A percentile compares a stretch with the other conserved stretches of the same genome.
phyloP scores from a whole-genome alignment of 2,113 vertebrate genomes.

The Mobula hypostoma region DNA sequence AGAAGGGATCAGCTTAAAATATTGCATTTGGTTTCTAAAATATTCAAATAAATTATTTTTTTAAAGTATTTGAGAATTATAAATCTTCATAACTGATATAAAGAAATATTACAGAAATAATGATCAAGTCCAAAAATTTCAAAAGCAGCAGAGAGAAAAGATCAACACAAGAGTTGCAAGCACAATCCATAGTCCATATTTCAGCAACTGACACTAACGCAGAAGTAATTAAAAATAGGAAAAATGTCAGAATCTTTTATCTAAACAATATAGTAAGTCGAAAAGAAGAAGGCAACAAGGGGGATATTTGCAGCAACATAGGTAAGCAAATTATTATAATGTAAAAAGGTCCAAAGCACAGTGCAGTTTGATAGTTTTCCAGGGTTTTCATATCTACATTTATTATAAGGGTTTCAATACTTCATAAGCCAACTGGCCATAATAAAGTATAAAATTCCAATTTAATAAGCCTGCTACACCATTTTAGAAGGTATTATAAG shows the following conservation, averaged over 20 bases:
- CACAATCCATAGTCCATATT: neutral
- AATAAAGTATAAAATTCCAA: neutral
- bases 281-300: neutral
- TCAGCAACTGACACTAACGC: neutral
- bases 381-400: neutral
- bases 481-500: neutral
- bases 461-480: neutral
- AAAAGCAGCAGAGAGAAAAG: neutral
- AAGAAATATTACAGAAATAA: neutral
- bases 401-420: neutral
- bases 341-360: neutral
- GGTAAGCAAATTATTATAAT: neutral
- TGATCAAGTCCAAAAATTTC: neutral
- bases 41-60: neutral
- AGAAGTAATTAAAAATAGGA: conserved; percentile 11
- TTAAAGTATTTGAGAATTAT: neutral
- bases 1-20: neutral
- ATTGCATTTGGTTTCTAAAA: neutral
- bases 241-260: neutral
- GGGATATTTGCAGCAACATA: neutral
- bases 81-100: neutral
- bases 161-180: neutral
- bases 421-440: neutral
- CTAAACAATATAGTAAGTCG: neutral
- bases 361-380: neutral